Evolutionary conservation across 2,113 vertebrate genomes (phyloP).

Genomic region (Bubo bubo): DNA sequence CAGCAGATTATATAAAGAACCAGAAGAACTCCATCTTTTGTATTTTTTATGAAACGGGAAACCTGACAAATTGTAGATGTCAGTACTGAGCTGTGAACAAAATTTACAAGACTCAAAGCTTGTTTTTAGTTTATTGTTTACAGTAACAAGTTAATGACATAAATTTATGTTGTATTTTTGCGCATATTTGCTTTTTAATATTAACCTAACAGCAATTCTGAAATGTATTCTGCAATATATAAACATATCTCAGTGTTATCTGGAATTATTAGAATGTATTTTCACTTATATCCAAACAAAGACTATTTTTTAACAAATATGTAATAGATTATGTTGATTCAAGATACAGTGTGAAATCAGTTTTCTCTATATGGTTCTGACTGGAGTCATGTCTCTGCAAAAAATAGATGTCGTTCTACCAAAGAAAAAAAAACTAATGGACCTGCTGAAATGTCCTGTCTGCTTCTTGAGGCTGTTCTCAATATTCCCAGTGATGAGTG

Average conservation of each 20-base stretch:
- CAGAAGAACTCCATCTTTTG: neutral
- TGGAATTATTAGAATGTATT: neutral
- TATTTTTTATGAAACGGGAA: neutral
- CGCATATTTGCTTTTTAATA: neutral
- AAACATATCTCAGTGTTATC: neutral
- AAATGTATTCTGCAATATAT: neutral
- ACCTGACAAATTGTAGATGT: neutral
- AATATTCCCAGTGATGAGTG: neutral
- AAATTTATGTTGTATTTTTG: neutral
- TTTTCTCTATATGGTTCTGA: neutral
- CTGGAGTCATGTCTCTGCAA: neutral
- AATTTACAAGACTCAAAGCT: neutral
- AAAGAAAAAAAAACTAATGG: neutral
- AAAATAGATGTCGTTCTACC: neutral
- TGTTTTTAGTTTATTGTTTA: neutral
- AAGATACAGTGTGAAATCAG: neutral
- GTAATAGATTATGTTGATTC: neutral
- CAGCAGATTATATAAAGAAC: neutral
- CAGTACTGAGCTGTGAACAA: neutral
- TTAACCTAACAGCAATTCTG: neutral
- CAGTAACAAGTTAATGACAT: neutral
- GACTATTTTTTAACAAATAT: neutral
- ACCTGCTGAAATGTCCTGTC: neutral
- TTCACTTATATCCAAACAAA: neutral
- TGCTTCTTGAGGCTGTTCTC: neutral